Conservation (phyloP, 2,888 invertebrate genomes). For the Alloplasta piceator region DNA sequence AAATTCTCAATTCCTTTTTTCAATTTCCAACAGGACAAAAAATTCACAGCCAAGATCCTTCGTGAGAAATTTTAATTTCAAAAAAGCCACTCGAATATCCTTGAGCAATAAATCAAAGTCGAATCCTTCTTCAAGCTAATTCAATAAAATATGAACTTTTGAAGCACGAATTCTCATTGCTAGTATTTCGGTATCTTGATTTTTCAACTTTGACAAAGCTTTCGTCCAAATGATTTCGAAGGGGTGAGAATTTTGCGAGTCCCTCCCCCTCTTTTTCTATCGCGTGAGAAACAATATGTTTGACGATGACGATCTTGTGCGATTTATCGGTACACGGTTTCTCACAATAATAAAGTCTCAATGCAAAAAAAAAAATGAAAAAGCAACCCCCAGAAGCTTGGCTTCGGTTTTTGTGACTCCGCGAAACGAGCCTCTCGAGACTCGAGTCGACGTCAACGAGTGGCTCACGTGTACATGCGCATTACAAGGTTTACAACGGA, state of each 20-base stretch:
- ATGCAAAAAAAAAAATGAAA: slow-evolving; percentile 14
- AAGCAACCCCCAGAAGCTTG: slow-evolving; percentile 17
- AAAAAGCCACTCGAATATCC: too few species aligned
- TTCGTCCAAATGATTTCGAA: too few species aligned
- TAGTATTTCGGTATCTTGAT: slow-evolving; percentile 4
- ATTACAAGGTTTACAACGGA: slow-evolving; percentile 69
- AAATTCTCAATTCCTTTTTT: too few species aligned
- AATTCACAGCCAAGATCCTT: too few species aligned
- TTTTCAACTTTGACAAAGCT: not conserved
- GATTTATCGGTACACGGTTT: slow-evolving; percentile 47
- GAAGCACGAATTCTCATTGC: too few species aligned
- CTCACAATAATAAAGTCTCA: slow-evolving; percentile 36
- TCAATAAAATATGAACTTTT: too few species aligned
- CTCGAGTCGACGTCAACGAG: slow-evolving; percentile 68
- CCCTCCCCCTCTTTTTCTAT: slow-evolving; percentile 1
- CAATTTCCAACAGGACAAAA: too few species aligned
- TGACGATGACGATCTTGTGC: slow-evolving; percentile 42
- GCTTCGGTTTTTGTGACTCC: slow-evolving; percentile 37
- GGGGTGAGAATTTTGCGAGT: slow-evolving; percentile 31
- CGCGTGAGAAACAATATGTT: slow-evolving; percentile 49
- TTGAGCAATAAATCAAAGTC: too few species aligned
- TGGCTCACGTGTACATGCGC: slow-evolving; percentile 47
- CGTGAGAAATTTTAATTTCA: too few species aligned
- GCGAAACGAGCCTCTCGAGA: slow-evolving; percentile 65
- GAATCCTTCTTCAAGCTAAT: too few species aligned